phyloP scores from a whole-genome alignment of 1,140 invertebrate genomes.

The Calephelis virginiensis region DNA sequence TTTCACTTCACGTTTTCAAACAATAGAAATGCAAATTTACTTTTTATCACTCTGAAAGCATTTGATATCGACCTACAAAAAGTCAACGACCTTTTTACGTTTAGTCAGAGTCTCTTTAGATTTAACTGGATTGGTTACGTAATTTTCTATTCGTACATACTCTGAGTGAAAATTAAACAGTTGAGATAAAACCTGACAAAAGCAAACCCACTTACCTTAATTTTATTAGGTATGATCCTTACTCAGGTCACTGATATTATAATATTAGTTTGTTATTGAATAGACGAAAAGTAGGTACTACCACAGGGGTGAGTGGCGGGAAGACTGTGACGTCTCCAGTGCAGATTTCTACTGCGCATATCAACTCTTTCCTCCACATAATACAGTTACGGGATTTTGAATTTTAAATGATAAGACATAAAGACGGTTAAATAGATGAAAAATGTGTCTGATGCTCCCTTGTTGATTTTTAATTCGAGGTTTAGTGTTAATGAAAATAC shows the following conservation, averaged over 20 bases:
- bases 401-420: not conserved
- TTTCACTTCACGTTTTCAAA: not conserved
- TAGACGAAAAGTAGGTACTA: no score
- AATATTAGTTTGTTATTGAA: no score
- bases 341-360: conserved; percentile 45
- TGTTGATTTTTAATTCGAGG: conserved; percentile 14
- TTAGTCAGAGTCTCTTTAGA: not conserved
- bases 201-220: no score
- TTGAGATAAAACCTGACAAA: no score
- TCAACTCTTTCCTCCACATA: conserved; percentile 24
- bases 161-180: no score
- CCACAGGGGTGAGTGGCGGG: conserved; percentile 6
- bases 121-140: not conserved
- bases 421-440: not conserved
- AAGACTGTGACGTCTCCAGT: conserved; percentile 37
- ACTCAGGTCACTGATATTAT: no score
- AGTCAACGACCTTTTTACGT: conserved; percentile 26
- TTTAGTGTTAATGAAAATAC: conserved; percentile 13
- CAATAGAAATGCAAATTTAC: conserved; percentile 26
- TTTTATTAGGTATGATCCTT: no score
- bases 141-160: not conserved
- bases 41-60: conserved; percentile 26
- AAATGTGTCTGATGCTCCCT: not conserved
- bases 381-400: conserved; percentile 8
- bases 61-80: conserved; percentile 25